Evolutionary conservation across 2,888 invertebrate species (phyloP).

Genomic region (Petrolisthes manimaculis): DNA sequence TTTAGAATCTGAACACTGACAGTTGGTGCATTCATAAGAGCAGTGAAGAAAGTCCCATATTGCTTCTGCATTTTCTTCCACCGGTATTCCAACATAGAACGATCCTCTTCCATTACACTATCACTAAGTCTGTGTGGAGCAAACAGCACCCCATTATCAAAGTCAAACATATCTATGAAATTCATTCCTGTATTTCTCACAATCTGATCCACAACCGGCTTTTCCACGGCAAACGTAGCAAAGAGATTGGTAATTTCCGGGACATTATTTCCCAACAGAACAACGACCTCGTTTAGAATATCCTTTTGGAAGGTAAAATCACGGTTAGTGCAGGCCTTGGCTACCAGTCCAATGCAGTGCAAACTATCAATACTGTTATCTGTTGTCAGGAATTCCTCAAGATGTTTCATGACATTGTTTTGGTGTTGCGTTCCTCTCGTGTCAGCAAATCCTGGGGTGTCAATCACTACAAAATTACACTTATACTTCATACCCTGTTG

Average conservation of each 20-base stretch:
- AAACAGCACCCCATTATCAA: conserved; percentile 44
- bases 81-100: conserved; percentile 11
- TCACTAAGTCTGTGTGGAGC: conserved; percentile 1
- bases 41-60: conserved; percentile 25
- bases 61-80: conserved; percentile 37
- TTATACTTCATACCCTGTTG: conserved; percentile 34
- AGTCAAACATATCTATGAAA: conserved; percentile 34
- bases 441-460: conserved; percentile 50
- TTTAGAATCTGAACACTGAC: conserved; percentile 28
- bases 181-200: conserved; percentile 39
- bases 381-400: conserved; percentile 30
- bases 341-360: conserved; percentile 44
- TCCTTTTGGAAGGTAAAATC: conserved; percentile 36
- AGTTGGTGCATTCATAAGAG: conserved; percentile 17
- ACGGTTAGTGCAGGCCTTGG: conserved; percentile 37
- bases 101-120: neutral
- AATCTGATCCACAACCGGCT: conserved; percentile 40
- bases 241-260: conserved; percentile 40
- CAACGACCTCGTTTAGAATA: conserved; percentile 23
- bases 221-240: conserved; percentile 46
- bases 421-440: conserved; percentile 40
- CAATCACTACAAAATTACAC: conserved; percentile 38
- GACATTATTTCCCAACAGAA: conserved; percentile 30
- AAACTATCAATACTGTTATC: conserved; percentile 48
- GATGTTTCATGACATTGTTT: conserved; percentile 8